Conservation (phyloP, 2,113 vertebrate species). For the Indicator maculatus region DNA sequence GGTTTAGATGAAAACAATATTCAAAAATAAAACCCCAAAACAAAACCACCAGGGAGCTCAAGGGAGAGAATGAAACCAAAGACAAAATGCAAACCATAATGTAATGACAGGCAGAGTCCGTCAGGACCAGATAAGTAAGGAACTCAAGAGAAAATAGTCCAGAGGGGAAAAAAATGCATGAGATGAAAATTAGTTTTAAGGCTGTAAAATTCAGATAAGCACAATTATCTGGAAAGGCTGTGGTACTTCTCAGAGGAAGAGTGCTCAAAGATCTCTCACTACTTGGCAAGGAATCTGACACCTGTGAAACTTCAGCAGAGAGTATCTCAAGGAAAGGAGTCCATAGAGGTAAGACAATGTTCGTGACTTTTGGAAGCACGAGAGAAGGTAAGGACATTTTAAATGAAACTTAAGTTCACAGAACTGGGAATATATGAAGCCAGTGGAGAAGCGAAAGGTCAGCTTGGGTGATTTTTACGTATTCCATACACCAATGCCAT, state of each 20-base stretch:
- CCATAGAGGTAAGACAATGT: not conserved
- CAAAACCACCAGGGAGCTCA: not conserved
- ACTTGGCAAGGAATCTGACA: not conserved
- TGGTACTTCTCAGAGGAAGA: not conserved
- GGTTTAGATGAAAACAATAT: not conserved
- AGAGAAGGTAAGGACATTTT: not conserved
- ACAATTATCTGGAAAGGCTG: not conserved
- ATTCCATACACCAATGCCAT: not conserved
- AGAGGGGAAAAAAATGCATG: not conserved
- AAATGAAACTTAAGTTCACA: not conserved
- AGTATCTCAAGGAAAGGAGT: not conserved
- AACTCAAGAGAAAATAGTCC: not conserved
- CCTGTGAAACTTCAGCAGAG: not conserved
- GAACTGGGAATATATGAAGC: not conserved
- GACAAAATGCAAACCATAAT: conserved; percentile 16
- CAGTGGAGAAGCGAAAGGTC: not conserved
- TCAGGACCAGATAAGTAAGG: not conserved
- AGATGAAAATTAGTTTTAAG: not conserved
- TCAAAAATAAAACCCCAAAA: too few relatives aligned
- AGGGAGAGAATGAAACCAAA: not conserved
- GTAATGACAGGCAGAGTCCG: not conserved
- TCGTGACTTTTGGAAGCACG: not conserved
- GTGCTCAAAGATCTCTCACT: not conserved
- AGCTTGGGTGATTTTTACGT: not conserved
- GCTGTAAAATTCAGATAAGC: not conserved